Conservation (phyloP, 2,888 invertebrate species). For the Cetonia aurata region DNA sequence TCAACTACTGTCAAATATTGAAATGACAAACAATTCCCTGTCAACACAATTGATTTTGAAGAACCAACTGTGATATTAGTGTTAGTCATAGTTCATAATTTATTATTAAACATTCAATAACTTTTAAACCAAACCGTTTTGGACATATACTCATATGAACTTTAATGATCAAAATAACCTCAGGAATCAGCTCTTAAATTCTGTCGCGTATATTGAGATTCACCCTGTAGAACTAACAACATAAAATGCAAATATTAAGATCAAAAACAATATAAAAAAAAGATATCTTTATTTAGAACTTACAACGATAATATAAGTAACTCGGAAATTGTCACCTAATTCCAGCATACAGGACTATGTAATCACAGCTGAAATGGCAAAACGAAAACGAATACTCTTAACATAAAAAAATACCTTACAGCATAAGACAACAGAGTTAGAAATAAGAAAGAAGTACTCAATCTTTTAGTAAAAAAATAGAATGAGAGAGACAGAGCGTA, state of each 20-base stretch:
- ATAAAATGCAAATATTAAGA: neutral
- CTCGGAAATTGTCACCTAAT: neutral
- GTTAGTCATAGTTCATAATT: too few relatives aligned
- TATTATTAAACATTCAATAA: too few relatives aligned
- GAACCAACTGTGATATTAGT: too few relatives aligned
- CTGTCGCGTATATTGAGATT: too few relatives aligned
- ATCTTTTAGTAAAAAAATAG: slow-evolving; percentile 1
- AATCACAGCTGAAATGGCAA: slow-evolving; percentile 33
- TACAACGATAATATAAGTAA: neutral
- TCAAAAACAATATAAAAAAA: slow-evolving; percentile 7
- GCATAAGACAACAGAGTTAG: neutral
- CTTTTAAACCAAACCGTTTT: too few relatives aligned
- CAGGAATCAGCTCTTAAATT: too few relatives aligned
- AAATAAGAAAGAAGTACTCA: slow-evolving; percentile 7
- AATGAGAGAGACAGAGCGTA: neutral
- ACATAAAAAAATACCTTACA: neutral
- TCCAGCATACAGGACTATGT: slow-evolving; percentile 18
- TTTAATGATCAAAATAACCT: too few relatives aligned
- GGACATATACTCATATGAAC: too few relatives aligned
- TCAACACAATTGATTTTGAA: too few relatives aligned
- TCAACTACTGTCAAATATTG: too few relatives aligned
- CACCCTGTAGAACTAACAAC: too few relatives aligned
- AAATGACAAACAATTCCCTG: too few relatives aligned
- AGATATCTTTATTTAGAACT: slow-evolving; percentile 17
- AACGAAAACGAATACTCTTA: slow-evolving; percentile 19